Base-by-base conservation (phyloP, 2,797 vertebrate genomes). In the Huso huso region DNA sequence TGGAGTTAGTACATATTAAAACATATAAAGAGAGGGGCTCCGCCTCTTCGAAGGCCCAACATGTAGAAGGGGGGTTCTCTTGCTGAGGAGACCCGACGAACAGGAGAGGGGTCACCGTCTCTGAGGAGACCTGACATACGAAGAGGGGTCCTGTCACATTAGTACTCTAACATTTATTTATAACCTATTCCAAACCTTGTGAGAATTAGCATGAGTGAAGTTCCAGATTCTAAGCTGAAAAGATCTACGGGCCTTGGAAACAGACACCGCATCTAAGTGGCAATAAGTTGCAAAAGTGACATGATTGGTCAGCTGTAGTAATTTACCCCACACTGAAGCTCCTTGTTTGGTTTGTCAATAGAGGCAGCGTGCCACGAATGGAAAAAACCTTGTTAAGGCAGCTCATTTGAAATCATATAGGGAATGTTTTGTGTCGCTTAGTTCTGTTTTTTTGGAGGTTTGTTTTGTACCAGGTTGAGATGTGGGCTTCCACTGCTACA, bases 221-320 rank as follows among this genome's bases (percentile, higher is more conserved):
- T 70, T 81, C 61, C 64, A 71, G 70, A 73, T 73, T 74, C 71
- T 65, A 67, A 74, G 70, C 67, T 57, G 62, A 62, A 52, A 49
- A 13, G 73, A 65, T 68, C 70, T 60, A 55, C 66, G 69, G 55
- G 60, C 49, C 66, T 57, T 55, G 64, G 68, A 73, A 73, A 70
- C 69, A 64, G 70, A 71, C 69, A 58, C 68, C 13, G 66, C 74
- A 75, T 76, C 74, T 76, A 77, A 77, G 73, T 53, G 51, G 66
- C 72, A 75, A 58, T 71, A 76, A 69, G 73, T 76, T 74, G 70
- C 66, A 74, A 78, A 78, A 76, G 79, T 77, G 73, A 76, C 74
- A 74, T 80, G 75, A 76, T 80, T 78, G 75, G 77, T 78, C 73
- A 77, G 73, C 74, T 77, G 77, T 75, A 73, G 78, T 75, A 77